Evolutionary conservation across 2,888 invertebrate genomes (phyloP).

Genomic region (Watsonalla binaria): DNA sequence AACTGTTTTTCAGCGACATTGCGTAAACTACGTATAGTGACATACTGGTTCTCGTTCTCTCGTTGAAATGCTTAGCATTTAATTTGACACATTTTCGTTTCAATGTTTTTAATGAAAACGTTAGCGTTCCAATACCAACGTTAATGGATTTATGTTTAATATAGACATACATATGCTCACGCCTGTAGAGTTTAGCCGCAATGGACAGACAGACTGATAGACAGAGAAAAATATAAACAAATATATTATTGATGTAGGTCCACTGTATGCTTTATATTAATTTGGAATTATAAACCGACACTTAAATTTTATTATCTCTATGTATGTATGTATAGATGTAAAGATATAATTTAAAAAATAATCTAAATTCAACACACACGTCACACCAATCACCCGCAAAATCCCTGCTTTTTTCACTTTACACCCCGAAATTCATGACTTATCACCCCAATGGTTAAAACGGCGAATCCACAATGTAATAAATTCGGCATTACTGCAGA

Average conservation of each 20-base stretch:
- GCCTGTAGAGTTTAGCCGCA: too few species aligned
- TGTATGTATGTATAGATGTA: too few species aligned
- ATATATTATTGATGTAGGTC: too few species aligned
- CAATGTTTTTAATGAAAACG: neutral
- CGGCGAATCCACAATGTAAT: slow-evolving; percentile 23
- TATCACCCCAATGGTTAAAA: slow-evolving; percentile 4
- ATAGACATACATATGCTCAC: too few species aligned
- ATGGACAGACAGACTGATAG: too few species aligned
- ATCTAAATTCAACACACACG: neutral
- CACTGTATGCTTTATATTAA: too few species aligned
- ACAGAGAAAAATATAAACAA: too few species aligned
- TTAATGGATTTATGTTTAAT: too few species aligned
- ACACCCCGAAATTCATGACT: neutral
- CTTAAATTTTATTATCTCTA: too few species aligned
- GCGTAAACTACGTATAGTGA: neutral
- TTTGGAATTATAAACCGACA: too few species aligned
- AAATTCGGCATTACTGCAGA: slow-evolving; percentile 41
- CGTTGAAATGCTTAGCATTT: neutral
- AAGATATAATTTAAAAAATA: too few species aligned
- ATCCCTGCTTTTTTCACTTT: neutral
- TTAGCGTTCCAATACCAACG: too few species aligned
- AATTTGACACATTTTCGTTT: neutral
- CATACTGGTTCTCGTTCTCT: neutral
- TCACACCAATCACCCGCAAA: neutral
- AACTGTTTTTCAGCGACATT: neutral